phyloP scores from a whole-genome alignment of 35 echinoderm and acorn worm species.

The Amphiura filiformis region DNA sequence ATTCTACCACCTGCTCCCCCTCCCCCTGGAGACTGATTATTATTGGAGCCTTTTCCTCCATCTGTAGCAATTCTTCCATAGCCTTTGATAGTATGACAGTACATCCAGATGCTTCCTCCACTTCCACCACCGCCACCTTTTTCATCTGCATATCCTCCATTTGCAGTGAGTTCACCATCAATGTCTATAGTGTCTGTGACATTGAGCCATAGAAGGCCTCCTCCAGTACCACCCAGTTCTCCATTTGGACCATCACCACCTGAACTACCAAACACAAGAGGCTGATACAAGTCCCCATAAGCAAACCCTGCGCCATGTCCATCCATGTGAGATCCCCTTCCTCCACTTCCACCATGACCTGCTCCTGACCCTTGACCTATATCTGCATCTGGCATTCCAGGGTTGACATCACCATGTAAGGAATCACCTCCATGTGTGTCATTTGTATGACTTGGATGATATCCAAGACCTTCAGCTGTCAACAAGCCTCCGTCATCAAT shows the following conservation, averaged over 20 bases:
- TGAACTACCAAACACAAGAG: slow-evolving; percentile 86
- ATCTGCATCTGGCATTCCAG: slow-evolving; percentile 52
- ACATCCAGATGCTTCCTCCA: slow-evolving; percentile 83
- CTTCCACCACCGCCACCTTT: slow-evolving; percentile 81
- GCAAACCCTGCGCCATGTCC: slow-evolving; percentile 60
- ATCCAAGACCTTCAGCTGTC: slow-evolving; percentile 72
- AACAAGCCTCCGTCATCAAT: slow-evolving; percentile 79
- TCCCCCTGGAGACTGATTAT: slow-evolving; percentile 29
- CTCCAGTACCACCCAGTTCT: slow-evolving; percentile 60
- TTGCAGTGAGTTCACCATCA: slow-evolving; percentile 88
- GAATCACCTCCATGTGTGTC: slow-evolving; percentile 76
- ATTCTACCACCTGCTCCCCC: slow-evolving; percentile 83
- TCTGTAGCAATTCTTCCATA: slow-evolving; percentile 69
- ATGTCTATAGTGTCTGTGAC: slow-evolving; percentile 71
- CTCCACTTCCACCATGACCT: slow-evolving; percentile 95
- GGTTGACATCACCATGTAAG: slow-evolving; percentile 87
- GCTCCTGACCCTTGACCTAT: slow-evolving; percentile 52
- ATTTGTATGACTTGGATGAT: slow-evolving; percentile 56
- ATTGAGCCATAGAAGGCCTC: slow-evolving; percentile 88
- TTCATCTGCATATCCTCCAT: slow-evolving; percentile 69
- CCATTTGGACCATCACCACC: slow-evolving; percentile 40
- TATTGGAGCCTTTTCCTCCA: slow-evolving; percentile 58
- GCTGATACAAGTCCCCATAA: slow-evolving; percentile 90
- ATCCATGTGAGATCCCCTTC: slow-evolving; percentile 4
- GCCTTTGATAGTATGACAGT: slow-evolving; percentile 73